phyloP scores from a whole-genome alignment of 2,888 invertebrate genomes.

The Cantharis lateralis region DNA sequence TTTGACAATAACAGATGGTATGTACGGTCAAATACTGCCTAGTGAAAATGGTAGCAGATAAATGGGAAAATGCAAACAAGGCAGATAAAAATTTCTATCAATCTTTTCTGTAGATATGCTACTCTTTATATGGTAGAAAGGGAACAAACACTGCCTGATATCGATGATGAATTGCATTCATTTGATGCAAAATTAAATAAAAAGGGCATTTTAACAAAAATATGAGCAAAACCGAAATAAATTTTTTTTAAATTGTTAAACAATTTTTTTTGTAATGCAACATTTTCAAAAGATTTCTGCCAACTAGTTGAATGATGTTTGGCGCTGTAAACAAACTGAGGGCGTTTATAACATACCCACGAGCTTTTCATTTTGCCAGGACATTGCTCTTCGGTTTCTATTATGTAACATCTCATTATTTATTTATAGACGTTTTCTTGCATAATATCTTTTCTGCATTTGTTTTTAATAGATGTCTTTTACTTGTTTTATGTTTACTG shows the following conservation, averaged over 20 bases:
- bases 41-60: neutral
- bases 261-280: neutral
- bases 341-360: conserved; percentile 10
- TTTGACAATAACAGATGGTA: conserved; percentile 1
- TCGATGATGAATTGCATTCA: conserved; percentile 3
- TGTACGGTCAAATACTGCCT: neutral
- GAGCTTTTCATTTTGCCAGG: conserved; percentile 10
- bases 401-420: conserved; percentile 11
- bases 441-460: neutral
- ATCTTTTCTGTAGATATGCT: conserved; percentile 3
- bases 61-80: conserved; percentile 2
- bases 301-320: conserved; percentile 14
- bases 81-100: conserved; percentile 9
- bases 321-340: conserved; percentile 10
- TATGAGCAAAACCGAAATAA: neutral
- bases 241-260: neutral
- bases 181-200: neutral
- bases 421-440: conserved; percentile 1
- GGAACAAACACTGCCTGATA: neutral
- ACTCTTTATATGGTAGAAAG: neutral
- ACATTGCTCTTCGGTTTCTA: conserved; percentile 16
- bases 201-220: neutral
- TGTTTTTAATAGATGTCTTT: neutral
- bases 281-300: neutral
- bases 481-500: neutral